phyloP scores from a whole-genome alignment of 2,888 invertebrate genomes.

The Acleris laterana region DNA sequence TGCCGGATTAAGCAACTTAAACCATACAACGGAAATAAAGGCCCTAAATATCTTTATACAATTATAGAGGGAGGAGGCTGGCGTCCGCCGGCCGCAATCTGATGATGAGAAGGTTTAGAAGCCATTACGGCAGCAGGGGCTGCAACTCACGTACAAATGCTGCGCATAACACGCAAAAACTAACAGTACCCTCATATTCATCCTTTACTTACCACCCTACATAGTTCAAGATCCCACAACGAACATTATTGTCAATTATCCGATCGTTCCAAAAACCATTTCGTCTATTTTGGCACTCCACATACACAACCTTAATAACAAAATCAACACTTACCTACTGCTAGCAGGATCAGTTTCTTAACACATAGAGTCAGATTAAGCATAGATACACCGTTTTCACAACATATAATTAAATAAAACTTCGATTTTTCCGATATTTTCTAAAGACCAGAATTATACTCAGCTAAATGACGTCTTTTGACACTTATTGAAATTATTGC shows the following conservation, averaged over 20 bases:
- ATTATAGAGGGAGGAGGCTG: background rate
- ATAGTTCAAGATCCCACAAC: constrained; percentile 36
- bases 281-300: constrained; percentile 60
- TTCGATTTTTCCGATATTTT: constrained; percentile 50
- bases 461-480: constrained; percentile 41
- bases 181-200: background rate
- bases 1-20: too few species aligned
- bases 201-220: constrained; percentile 1
- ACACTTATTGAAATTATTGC: constrained; percentile 29
- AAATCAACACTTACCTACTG: constrained; percentile 50
- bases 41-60: too few species aligned
- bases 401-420: constrained; percentile 46
- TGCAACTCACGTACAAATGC: constrained; percentile 18
- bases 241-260: constrained; percentile 43
- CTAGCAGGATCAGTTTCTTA: constrained; percentile 12
- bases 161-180: constrained; percentile 20
- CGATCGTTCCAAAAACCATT: constrained; percentile 56
- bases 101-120: constrained; percentile 4
- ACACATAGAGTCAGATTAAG: constrained; percentile 18
- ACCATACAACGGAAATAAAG: too few species aligned
- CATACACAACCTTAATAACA: constrained; percentile 42
- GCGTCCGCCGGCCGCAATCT: constrained; percentile 26
- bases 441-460: constrained; percentile 41
- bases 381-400: constrained; percentile 52
- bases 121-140: constrained; percentile 4